Percentiles rank a stretch among this genome's conserved stretches.
phyloP scores from a whole-genome alignment of 2,888 invertebrate genomes.

The Mesoligia furuncula region DNA sequence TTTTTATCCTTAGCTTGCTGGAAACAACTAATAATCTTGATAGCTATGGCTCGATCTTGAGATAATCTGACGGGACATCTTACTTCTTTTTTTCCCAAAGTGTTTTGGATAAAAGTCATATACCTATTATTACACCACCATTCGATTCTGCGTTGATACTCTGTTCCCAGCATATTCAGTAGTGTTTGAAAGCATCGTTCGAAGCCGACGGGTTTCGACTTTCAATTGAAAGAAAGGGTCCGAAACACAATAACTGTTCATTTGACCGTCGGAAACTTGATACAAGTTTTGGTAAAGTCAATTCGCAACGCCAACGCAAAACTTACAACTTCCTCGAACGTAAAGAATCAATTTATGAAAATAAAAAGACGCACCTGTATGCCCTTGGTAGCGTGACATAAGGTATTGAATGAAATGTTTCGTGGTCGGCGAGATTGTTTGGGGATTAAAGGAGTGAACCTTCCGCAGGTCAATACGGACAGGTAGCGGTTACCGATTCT shows the following conservation, averaged over 20 bases:
- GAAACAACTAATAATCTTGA: not conserved
- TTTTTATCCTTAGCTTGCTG: not conserved
- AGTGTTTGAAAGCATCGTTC: not conserved
- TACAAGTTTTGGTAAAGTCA: constrained; percentile 11
- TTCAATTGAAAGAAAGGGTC: constrained; percentile 2
- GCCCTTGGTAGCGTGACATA: constrained; percentile 48
- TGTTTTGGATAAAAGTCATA: not conserved
- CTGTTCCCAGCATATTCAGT: not conserved
- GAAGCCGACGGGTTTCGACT: constrained; percentile 3
- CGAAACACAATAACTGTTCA: constrained; percentile 2
- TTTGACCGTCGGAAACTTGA: constrained; percentile 3
- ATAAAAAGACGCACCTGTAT: constrained; percentile 62
- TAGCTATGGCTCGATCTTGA: not conserved
- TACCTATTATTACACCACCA: not conserved
- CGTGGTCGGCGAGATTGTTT: constrained; percentile 80
- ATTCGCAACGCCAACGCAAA: constrained; percentile 27
- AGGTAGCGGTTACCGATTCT: constrained; percentile 79
- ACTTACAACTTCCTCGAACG: constrained; percentile 39
- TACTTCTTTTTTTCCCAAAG: not conserved
- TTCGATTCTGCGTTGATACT: not conserved
- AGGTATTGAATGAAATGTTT: constrained; percentile 79
- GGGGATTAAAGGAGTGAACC: constrained; percentile 81
- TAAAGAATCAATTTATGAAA: constrained; percentile 42
- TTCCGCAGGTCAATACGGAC: constrained; percentile 83
- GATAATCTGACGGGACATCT: not conserved